Conservation (phyloP, 2,888 invertebrate genomes). For the Heliconius aoede region DNA sequence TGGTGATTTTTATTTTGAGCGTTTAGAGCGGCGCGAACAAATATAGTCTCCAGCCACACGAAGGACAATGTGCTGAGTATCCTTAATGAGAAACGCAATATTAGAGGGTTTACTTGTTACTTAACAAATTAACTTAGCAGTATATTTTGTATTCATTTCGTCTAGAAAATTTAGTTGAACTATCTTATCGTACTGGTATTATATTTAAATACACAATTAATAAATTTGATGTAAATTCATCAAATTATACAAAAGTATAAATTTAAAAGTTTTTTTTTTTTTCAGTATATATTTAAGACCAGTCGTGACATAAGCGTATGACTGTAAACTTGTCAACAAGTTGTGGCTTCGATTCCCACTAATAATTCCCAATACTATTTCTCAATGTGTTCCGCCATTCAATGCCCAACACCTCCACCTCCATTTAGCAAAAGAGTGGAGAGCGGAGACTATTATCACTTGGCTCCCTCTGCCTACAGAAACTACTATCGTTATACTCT, state of each 20-base stretch:
- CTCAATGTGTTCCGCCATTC: background rate
- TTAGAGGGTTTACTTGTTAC: constrained; percentile 13
- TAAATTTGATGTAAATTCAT: too few species aligned
- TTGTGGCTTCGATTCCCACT: too few species aligned
- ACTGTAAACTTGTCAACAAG: too few species aligned
- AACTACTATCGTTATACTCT: background rate
- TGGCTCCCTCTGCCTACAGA: background rate
- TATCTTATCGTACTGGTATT: too few species aligned
- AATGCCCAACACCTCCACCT: background rate
- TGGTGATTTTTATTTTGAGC: constrained; percentile 41
- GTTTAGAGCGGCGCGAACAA: constrained; percentile 39
- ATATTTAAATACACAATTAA: too few species aligned
- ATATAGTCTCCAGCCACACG: constrained; percentile 30
- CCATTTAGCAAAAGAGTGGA: background rate
- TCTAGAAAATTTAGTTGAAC: too few species aligned
- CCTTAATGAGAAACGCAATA: constrained; percentile 7
- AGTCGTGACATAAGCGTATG: too few species aligned
- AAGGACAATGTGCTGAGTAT: constrained; percentile 14
- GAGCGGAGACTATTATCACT: background rate
- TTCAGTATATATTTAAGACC: too few species aligned
- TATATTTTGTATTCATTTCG: background rate
- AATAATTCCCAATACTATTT: too few species aligned
- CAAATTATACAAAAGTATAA: too few species aligned
- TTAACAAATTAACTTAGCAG: constrained; percentile 8
- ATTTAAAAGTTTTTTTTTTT: too few species aligned